Conservation (phyloP, 2,888 invertebrate genomes). For the Cephus pulcher region DNA sequence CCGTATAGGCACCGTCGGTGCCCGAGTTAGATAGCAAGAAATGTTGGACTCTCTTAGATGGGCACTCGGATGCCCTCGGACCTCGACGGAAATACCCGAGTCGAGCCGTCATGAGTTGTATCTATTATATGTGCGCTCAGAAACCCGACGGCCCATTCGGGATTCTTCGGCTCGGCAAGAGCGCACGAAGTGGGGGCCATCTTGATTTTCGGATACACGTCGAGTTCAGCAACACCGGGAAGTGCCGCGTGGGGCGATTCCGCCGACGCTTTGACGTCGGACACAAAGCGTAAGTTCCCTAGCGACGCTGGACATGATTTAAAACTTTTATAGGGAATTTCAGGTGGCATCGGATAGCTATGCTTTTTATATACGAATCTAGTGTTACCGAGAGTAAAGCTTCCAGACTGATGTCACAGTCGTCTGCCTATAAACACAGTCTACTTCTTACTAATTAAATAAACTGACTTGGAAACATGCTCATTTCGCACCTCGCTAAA, state of each 20-base stretch:
- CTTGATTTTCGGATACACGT: background rate
- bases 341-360: background rate
- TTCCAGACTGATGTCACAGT: background rate
- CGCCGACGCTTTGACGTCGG: background rate
- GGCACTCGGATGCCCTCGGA: background rate
- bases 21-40: background rate
- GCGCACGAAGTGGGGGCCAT: background rate
- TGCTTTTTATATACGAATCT: background rate
- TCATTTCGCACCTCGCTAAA: background rate
- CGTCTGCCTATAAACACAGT: background rate
- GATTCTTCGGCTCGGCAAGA: background rate
- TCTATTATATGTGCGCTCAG: background rate
- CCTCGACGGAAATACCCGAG: background rate
- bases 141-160: background rate
- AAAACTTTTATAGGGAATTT: background rate
- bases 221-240: background rate
- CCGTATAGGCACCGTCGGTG: background rate
- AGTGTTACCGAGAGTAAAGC: background rate
- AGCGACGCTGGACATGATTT: background rate
- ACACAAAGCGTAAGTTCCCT: background rate
- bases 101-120: background rate
- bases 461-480: background rate
- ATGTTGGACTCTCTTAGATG: background rate
- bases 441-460: background rate
- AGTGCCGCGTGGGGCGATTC: background rate